Conservation (phyloP, 2,888 invertebrate genomes). For the Xestoiulus laeticollis region DNA sequence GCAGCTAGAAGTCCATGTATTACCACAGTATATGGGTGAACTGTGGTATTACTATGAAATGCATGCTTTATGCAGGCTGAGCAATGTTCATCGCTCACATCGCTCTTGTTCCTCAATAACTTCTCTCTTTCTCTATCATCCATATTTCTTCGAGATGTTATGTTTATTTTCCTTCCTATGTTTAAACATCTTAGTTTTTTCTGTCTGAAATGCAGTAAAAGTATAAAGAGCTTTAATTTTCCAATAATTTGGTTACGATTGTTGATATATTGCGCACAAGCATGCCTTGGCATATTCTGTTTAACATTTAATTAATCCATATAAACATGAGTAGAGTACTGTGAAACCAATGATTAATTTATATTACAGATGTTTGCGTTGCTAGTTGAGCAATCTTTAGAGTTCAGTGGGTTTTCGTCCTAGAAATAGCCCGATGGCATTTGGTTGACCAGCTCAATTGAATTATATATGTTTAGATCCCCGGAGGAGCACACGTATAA, state of each 20-base stretch:
- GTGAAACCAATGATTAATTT: neutral
- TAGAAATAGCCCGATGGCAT: neutral
- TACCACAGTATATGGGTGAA: no score
- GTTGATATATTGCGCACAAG: no score
- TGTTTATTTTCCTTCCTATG: neutral
- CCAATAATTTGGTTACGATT: no score
- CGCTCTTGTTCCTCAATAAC: neutral
- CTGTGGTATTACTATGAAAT: neutral
- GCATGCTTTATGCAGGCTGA: neutral
- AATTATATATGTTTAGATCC: neutral
- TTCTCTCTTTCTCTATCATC: neutral
- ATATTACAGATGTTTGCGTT: neutral
- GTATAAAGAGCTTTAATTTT: no score
- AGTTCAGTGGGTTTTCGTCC: neutral
- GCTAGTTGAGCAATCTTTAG: neutral
- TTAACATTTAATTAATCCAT: no score
- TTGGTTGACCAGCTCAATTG: slow-evolving; percentile 35
- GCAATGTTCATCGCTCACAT: no score
- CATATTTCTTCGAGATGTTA: neutral
- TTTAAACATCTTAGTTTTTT: no score
- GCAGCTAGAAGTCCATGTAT: neutral
- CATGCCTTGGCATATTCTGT: no score
- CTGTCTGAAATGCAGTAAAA: no score
- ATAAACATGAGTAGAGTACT: no score
- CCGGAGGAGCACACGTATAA: neutral